phyloP scores from a whole-genome alignment of 2,888 invertebrate genomes.

The Ichneumoninae sp. region DNA sequence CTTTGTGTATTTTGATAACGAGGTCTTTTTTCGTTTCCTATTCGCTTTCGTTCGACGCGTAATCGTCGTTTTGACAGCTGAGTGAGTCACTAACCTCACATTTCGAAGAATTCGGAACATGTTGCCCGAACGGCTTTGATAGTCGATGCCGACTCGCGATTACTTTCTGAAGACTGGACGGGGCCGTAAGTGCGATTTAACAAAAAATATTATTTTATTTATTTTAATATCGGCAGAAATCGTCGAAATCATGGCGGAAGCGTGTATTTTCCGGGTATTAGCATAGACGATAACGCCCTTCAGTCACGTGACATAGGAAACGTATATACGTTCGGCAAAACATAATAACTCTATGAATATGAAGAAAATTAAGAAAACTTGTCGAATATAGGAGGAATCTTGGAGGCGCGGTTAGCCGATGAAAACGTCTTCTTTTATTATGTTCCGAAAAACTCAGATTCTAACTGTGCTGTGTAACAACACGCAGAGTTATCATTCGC shows the following conservation, averaged over 20 bases:
- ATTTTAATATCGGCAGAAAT: not conserved
- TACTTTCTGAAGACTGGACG: not conserved
- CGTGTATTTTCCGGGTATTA: not conserved
- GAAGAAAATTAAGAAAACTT: not conserved
- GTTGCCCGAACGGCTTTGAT: not conserved
- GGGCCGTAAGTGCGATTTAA: not conserved
- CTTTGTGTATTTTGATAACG: not conserved
- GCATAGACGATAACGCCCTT: not conserved
- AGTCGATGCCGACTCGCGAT: not conserved
- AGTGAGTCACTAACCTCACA: slow-evolving; percentile 39
- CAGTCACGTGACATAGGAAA: not conserved
- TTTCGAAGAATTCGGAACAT: not conserved
- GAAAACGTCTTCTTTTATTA: not conserved
- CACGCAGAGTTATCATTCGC: not conserved
- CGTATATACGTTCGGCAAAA: not conserved
- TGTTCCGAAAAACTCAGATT: not conserved
- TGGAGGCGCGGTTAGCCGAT: not conserved
- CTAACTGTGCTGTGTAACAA: not conserved
- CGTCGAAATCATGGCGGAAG: not conserved
- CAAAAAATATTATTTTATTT: not conserved
- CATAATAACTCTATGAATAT: not conserved
- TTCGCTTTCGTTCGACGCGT: not conserved
- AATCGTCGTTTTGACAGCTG: slow-evolving; percentile 37
- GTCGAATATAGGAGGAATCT: not conserved
- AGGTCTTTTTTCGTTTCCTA: not conserved